Percentiles rank a stretch among this genome's conserved stretches.
Conservation (phyloP, 2,888 invertebrate genomes). For the Criorhina ranunculi region DNA sequence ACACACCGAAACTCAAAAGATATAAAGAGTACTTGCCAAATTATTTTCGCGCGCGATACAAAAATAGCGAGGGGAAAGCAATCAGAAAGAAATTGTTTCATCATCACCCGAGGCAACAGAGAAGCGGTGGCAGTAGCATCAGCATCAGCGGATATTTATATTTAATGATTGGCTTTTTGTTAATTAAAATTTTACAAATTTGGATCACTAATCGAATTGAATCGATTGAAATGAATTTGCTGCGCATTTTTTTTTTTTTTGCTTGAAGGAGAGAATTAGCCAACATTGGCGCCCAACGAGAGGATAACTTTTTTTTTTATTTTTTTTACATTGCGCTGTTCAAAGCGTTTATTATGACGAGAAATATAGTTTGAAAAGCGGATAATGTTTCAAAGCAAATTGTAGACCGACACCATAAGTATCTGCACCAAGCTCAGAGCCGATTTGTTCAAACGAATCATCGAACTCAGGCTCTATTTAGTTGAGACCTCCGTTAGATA, state of each 20-base stretch:
- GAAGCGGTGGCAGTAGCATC: slow-evolving; percentile 14
- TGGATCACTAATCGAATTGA: slow-evolving; percentile 58
- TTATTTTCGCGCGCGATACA: slow-evolving; percentile 67
- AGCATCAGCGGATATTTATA: slow-evolving; percentile 55
- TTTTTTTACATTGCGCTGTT: too few relatives aligned
- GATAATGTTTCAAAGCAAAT: too few relatives aligned
- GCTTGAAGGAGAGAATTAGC: too few relatives aligned
- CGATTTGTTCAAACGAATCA: too few relatives aligned
- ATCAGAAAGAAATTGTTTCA: slow-evolving; percentile 75
- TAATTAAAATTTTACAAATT: slow-evolving; percentile 61
- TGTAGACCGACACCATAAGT: too few relatives aligned
- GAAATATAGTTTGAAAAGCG: too few relatives aligned
- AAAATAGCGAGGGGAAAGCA: slow-evolving; percentile 71
- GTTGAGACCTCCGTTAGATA: too few relatives aligned
- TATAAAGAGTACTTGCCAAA: slow-evolving; percentile 68
- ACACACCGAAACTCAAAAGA: slow-evolving; percentile 27
- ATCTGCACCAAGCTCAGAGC: too few relatives aligned
- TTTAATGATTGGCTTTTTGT: slow-evolving; percentile 65
- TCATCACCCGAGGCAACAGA: slow-evolving; percentile 35
- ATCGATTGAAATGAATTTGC: slow-evolving; percentile 39
- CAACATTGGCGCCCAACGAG: too few relatives aligned
- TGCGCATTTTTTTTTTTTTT: slow-evolving; percentile 1
- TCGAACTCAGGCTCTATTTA: too few relatives aligned
- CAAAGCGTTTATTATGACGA: too few relatives aligned
- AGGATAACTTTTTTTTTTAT: too few relatives aligned